Percentiles rank a stretch among this genome's conserved stretches.
Conservation (phyloP, 2,113 vertebrate genomes). For the Chaenogobius annularis region DNA sequence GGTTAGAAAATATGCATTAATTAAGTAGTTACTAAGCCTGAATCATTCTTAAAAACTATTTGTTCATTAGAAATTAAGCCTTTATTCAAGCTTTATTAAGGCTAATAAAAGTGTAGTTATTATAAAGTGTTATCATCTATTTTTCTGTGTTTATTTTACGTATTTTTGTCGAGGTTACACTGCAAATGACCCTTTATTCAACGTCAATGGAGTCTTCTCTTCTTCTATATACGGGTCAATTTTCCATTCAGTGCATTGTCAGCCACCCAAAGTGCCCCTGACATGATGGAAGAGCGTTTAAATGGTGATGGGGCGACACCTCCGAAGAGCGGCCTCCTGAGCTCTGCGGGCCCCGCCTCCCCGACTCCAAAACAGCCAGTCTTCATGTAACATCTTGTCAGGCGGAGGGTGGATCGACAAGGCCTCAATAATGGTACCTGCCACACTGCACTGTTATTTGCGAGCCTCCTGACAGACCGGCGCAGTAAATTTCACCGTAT, state of each 20-base stretch:
- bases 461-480: conserved; percentile 53
- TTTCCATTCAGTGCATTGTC: not conserved
- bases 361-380: conserved; percentile 48
- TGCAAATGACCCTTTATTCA: not conserved
- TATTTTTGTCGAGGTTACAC: no score
- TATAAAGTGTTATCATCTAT: no score
- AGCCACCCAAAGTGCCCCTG: conserved; percentile 62
- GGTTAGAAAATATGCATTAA: no score
- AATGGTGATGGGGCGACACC: conserved; percentile 61
- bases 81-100: no score
- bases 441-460: conserved; percentile 65
- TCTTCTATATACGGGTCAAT: not conserved
- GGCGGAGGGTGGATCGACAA: conserved; percentile 64
- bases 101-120: no score
- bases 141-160: no score
- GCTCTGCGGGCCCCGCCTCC: conserved; percentile 40
- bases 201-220: not conserved
- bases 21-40: no score
- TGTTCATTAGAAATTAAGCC: no score
- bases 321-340: conserved; percentile 18
- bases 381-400: conserved; percentile 79
- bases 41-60: no score
- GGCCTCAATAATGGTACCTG: conserved; percentile 70
- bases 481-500: conserved; percentile 67
- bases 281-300: conserved; percentile 50